Evolutionary conservation across 2,797 vertebrate species (phyloP).

Genomic region (Peromyscus melanophrys): DNA sequence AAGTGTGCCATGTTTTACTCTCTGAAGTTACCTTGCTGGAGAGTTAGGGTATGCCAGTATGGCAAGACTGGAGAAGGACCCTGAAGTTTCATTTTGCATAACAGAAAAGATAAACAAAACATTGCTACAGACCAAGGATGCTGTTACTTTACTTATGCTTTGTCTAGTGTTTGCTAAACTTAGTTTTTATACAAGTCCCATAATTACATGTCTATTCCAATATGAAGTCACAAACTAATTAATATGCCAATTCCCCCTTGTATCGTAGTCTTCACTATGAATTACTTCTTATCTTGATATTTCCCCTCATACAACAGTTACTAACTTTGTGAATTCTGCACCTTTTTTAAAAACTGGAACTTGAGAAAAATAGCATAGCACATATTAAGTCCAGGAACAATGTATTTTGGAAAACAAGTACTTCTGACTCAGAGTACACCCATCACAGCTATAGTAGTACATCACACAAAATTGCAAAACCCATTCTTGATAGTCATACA

Average conservation of each 20-base stretch:
- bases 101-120: not conserved
- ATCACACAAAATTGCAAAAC: not conserved
- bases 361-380: slow-evolving; percentile 61
- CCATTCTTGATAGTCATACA: not conserved
- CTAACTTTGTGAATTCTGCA: slow-evolving; percentile 32
- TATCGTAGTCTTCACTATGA: not conserved
- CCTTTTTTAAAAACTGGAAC: not conserved
- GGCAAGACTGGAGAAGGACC: fast-evolving
- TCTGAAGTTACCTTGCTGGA: not conserved
- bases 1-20: not conserved
- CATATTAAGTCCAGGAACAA: slow-evolving; percentile 30
- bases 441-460: slow-evolving; percentile 43
- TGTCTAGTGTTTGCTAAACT: not conserved
- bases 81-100: not conserved
- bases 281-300: slow-evolving; percentile 41
- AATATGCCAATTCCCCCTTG: not conserved
- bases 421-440: slow-evolving; percentile 43
- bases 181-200: slow-evolving; percentile 38
- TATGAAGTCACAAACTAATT: not conserved
- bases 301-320: not conserved
- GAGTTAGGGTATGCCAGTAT: not conserved
- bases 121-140: not conserved
- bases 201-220: not conserved
- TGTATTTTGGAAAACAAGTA: slow-evolving; percentile 65
- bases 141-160: not conserved